Conservation (phyloP, 1,140 invertebrate species). For the Myzus persicae region DNA sequence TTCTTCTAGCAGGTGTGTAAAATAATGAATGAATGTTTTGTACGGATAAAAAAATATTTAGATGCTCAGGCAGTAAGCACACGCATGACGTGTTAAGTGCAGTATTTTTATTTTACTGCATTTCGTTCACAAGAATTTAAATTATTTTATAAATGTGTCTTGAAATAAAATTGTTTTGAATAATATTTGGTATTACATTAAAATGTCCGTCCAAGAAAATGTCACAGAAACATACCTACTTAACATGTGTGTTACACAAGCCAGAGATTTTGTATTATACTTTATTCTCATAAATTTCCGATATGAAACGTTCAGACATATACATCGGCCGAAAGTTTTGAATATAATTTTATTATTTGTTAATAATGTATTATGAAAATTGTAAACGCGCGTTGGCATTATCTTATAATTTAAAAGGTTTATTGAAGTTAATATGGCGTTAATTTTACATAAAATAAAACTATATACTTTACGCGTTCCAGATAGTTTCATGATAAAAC, state of each 20-base stretch:
- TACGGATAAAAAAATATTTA: neutral
- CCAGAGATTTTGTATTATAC: neutral
- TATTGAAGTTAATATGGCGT: neutral
- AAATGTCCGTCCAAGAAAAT: neutral
- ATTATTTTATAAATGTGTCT: neutral
- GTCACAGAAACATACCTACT: neutral
- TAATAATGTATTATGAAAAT: neutral
- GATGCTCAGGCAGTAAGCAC: neutral
- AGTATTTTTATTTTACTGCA: neutral
- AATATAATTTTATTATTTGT: neutral
- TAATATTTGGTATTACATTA: neutral
- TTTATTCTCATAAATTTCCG: neutral
- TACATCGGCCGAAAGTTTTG: neutral
- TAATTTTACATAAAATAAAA: slow-evolving; percentile 21
- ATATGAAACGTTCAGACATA: neutral
- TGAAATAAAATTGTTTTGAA: neutral
- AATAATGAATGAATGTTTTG: neutral
- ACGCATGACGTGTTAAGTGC: neutral
- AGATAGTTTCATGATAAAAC: neutral
- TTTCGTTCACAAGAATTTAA: neutral
- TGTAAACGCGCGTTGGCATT: neutral
- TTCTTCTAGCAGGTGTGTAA: neutral
- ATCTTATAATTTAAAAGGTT: neutral
- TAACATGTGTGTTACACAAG: neutral
- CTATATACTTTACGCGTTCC: neutral